Base-by-base conservation (phyloP, 64 coral and sea anemone genomes). In the Hydrozoanthus tunicans region DNA sequence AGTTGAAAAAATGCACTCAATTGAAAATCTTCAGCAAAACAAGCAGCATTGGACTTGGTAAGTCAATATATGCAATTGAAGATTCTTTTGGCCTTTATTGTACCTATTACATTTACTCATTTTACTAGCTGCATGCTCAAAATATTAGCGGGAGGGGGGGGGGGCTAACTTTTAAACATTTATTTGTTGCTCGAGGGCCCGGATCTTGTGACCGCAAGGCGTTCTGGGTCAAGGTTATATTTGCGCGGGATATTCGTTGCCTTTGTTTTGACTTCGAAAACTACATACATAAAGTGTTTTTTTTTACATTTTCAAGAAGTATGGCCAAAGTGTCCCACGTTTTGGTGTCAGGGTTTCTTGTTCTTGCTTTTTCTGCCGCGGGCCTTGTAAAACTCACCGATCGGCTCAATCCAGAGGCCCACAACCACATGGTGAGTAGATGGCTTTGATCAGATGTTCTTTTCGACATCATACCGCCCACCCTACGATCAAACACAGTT, bases 361-460 rank as follows among this genome's bases (percentile, higher is more conserved):
- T 96, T 4, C 70, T 96, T 81, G 88, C 86, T 58, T 96, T 96
- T 54, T 90, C 56, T 54, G 60, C 60, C 9, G 60, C 80, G 6
- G 94, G 94, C 14, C 67, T 93, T 65, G 65, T 93, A 25, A 96
- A 96, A 79, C 77, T 96, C 58, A 96, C 94, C 6, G 65, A 91
- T 78, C 89, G 85, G 43, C 24, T 96, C 5, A 69, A 89, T 56
- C 91, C 94, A 9, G 74, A 93, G 14, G 86, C 74, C 6, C 81
- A 96, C 64, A n/a, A 88, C 11, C 59, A 91, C 65, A 91, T 89
- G 94, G 94, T 96, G 93, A 86, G 94, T 15, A 0, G 0, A 57
- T 64, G 63, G 11, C 11, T 9, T 12, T 82, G 26, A 3, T n/a
- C 14, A 23, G n/a, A 24, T 24, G 14, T 79, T 79, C 77, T 57